Evolutionary conservation across 2,797 vertebrate genomes (phyloP).

Genomic region (Hydrocynus forskahlii): DNA sequence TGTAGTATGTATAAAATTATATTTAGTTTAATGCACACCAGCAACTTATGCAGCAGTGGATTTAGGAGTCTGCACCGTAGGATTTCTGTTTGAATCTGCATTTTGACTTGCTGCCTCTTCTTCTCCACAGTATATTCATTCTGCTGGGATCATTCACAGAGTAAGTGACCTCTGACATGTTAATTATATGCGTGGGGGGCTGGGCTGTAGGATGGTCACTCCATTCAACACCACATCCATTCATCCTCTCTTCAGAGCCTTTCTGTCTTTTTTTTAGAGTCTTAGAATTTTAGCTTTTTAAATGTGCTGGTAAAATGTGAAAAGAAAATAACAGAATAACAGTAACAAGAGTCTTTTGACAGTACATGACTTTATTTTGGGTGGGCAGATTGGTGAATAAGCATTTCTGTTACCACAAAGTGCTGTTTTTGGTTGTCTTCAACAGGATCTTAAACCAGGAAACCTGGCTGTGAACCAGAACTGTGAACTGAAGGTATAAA

Average conservation of each 20-base stretch:
- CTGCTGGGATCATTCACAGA: slow-evolving; percentile 95
- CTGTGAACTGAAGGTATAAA: slow-evolving; percentile 93
- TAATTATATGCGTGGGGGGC: slow-evolving; percentile 61
- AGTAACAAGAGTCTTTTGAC: background rate
- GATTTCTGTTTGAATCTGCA: background rate
- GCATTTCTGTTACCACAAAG: background rate
- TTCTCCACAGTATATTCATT: slow-evolving; percentile 91
- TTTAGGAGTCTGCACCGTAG: background rate
- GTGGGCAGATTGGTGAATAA: background rate
- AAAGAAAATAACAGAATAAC: background rate
- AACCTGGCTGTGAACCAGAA: slow-evolving; percentile 95
- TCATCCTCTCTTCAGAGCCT: slow-evolving; percentile 60
- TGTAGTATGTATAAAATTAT: no score
- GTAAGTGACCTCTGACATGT: slow-evolving; percentile 81
- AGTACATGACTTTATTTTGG: background rate
- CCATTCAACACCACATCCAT: slow-evolving; percentile 65
- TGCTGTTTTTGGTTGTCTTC: background rate
- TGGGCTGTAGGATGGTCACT: slow-evolving; percentile 56
- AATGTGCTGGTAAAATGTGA: background rate
- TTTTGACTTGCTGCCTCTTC: background rate
- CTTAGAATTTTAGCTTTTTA: background rate
- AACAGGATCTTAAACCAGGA: slow-evolving; percentile 94
- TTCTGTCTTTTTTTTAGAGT: slow-evolving; percentile 28
- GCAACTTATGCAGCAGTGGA: background rate
- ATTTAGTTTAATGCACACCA: background rate